A percentile compares a stretch with the other conserved stretches of the same genome.
These are phyloP conservation scores for Poliocrania exsul DNA, from an alignment of 2,797 vertebrate genomes.

Conservation along the genomic window DNA sequence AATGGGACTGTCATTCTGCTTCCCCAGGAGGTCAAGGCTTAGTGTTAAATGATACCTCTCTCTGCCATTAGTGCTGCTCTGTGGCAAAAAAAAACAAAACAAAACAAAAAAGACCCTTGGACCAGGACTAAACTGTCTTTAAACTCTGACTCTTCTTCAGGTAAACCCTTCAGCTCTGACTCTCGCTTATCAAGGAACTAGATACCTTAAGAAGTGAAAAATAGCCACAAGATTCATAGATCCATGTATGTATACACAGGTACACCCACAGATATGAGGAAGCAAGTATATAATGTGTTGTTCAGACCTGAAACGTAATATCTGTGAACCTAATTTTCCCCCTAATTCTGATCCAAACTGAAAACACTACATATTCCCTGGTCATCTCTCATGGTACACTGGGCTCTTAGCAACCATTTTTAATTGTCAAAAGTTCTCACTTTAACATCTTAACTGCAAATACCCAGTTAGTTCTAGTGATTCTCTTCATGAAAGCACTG, in stretches of 20 bases:
- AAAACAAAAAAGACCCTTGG: background rate
- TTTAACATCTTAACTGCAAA: background rate
- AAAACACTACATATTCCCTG: background rate
- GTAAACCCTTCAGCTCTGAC: background rate
- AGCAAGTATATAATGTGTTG: background rate
- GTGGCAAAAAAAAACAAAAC: background rate
- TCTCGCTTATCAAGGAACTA: background rate
- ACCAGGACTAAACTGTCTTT: background rate
- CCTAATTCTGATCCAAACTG: background rate
- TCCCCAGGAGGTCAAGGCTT: background rate
- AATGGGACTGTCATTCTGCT: background rate
- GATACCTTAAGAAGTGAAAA: background rate
- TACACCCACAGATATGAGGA: rapidly evolving
- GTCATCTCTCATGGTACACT: background rate
- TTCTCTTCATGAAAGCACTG: background rate
- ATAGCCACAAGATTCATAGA: background rate
- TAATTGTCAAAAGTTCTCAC: background rate
- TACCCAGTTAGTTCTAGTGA: background rate
- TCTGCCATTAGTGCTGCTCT: background rate
- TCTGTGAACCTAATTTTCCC: rapidly evolving
- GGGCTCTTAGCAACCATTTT: background rate
- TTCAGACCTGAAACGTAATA: background rate
- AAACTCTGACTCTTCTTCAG: background rate
- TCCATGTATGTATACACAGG: background rate
- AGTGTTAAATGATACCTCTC: background rate